phyloP scores from a whole-genome alignment of 2,113 vertebrate genomes.

The Phoxinus phoxinus region DNA sequence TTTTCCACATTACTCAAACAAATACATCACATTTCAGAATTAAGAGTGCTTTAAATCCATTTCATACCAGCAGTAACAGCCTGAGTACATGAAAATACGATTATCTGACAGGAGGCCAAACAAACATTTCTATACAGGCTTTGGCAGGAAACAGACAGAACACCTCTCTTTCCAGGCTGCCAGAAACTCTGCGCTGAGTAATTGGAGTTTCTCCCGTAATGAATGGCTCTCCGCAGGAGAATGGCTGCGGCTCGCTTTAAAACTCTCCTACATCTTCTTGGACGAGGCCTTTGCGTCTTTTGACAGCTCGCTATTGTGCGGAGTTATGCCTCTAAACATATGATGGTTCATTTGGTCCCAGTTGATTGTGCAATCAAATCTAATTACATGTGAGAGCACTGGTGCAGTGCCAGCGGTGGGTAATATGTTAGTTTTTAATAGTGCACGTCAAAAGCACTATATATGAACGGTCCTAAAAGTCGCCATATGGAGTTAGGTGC shows the following conservation, averaged over 20 bases:
- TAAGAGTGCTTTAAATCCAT: conserved; percentile 38
- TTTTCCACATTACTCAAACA: conserved; percentile 32
- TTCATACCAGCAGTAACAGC: conserved; percentile 19
- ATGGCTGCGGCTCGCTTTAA: conserved; percentile 20
- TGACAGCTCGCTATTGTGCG: conserved; percentile 51
- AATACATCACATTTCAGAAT: conserved; percentile 13
- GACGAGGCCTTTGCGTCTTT: conserved; percentile 36
- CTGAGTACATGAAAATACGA: conserved; percentile 39
- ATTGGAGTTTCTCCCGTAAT: conserved; percentile 56
- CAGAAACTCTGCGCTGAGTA: conserved; percentile 40
- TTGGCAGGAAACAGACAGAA: conserved; percentile 22
- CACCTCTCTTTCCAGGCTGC: conserved; percentile 30
- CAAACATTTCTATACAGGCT: conserved; percentile 40
- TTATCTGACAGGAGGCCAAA: conserved; percentile 43
- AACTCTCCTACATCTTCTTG: conserved; percentile 23
- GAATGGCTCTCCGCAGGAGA: conserved; percentile 43
- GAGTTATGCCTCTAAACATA: conserved; percentile 57
- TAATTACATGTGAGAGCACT: conserved; percentile 69
- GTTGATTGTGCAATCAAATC: conserved; percentile 70
- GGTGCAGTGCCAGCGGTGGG: conserved; percentile 63
- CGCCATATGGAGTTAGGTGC: conserved; percentile 58
- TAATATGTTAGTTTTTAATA: conserved; percentile 62
- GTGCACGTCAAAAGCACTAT: conserved; percentile 64
- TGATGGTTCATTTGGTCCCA: conserved; percentile 61
- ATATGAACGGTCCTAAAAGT: conserved; percentile 64